These are phyloP conservation scores for Zaprionus tsacasi DNA, from an alignment of 1,140 invertebrate species.

Conservation along the genomic window DNA sequence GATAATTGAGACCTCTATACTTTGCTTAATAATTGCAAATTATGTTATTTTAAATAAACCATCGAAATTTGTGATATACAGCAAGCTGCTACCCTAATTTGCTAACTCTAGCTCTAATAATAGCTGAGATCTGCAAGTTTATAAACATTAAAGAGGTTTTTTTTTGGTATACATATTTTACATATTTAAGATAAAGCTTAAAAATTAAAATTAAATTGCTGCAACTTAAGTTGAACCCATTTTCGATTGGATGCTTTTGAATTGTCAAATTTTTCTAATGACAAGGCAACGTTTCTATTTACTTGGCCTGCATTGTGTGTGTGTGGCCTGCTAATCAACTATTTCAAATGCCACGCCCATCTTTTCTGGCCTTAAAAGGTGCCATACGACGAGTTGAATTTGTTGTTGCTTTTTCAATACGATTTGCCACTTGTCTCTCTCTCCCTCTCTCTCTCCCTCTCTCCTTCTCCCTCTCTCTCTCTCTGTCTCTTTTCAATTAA, in stretches of 20 bases:
- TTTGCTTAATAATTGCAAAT: too few species aligned
- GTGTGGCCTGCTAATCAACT: background rate
- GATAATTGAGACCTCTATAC: too few species aligned
- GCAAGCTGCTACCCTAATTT: too few species aligned
- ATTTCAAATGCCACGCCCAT: background rate
- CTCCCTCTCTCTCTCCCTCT: background rate
- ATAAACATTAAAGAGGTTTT: too few species aligned
- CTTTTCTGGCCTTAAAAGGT: slow-evolving; percentile 1
- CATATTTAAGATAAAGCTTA: too few species aligned
- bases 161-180: too few species aligned
- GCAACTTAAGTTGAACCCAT: background rate
- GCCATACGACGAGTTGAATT: background rate
- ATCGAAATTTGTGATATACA: too few species aligned
- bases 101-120: too few species aligned
- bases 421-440: background rate
- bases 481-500: slow-evolving; percentile 34
- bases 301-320: background rate
- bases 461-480: background rate
- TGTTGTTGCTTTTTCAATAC: slow-evolving; percentile 6
- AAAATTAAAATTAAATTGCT: too few species aligned
- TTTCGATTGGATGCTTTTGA: background rate
- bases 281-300: background rate
- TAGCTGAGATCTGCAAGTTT: too few species aligned
- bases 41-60: too few species aligned
- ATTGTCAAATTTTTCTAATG: too few species aligned